A percentile compares a stretch with the other conserved stretches of the same genome.
These are phyloP conservation scores for Antennarius maculatus DNA, from an alignment of 2,797 vertebrate species.

Conservation along the genomic window DNA sequence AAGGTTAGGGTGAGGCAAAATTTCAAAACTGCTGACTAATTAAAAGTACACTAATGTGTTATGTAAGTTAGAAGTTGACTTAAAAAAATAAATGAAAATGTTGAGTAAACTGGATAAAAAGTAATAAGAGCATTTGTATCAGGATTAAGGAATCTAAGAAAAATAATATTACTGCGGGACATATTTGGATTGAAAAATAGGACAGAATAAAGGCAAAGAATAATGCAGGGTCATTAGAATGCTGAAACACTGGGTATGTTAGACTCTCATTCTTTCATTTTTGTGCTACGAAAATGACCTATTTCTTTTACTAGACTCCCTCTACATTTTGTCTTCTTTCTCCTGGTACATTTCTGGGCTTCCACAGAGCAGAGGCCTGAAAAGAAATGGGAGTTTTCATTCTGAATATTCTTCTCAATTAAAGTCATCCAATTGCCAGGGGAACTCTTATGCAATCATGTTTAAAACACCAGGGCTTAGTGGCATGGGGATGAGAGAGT, in stretches of 20 bases:
- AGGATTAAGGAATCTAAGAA: no score
- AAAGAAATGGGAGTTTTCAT: conserved; percentile 76
- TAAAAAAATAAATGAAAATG: no score
- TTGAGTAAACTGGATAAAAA: no score
- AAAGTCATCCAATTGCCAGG: conserved; percentile 67
- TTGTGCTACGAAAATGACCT: conserved; percentile 75
- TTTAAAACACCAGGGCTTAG: conserved; percentile 60
- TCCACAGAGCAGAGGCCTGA: conserved; percentile 72
- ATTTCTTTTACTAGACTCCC: conserved; percentile 72
- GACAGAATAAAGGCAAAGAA: conserved; percentile 13
- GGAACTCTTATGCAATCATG: conserved; percentile 75
- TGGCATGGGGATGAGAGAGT: conserved; percentile 43
- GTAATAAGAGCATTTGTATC: no score
- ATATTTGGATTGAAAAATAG: conserved; percentile 32
- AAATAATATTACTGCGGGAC: background rate
- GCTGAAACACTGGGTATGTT: conserved; percentile 58
- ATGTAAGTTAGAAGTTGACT: background rate
- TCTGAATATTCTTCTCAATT: conserved; percentile 80
- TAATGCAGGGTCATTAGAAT: conserved; percentile 50
- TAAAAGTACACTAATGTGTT: no score
- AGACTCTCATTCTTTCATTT: conserved; percentile 52
- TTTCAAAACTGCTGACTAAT: no score
- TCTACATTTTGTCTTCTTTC: conserved; percentile 64
- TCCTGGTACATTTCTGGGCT: conserved; percentile 62
- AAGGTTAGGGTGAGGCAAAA: no score